These are phyloP conservation scores for Gonioctena quinquepunctata DNA, from an alignment of 1,140 invertebrate species.

Conservation along the genomic window DNA sequence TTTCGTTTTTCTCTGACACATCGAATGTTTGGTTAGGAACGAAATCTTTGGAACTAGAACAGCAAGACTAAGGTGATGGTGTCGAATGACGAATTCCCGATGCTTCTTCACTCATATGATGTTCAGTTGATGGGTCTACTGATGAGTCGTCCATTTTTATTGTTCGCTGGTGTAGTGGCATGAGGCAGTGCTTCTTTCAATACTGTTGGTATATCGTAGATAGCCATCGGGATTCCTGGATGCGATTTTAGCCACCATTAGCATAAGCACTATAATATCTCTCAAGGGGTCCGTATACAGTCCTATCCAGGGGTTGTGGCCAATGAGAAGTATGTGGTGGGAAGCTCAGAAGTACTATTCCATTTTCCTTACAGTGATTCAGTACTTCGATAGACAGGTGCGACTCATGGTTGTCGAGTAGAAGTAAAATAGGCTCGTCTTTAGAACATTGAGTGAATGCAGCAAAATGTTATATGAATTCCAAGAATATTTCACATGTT, in stretches of 20 bases:
- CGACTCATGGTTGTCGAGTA: conserved; percentile 22
- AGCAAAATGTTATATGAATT: conserved; percentile 13
- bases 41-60: too few species aligned
- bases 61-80: too few species aligned
- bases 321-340: conserved; percentile 16
- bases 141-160: too few species aligned
- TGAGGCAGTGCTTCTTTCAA: too few species aligned
- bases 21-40: too few species aligned
- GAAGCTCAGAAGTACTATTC: conserved; percentile 10
- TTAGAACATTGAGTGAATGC: not conserved
- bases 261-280: not conserved
- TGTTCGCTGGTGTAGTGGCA: too few species aligned
- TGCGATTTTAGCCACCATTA: not conserved
- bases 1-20: too few species aligned
- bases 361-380: conserved; percentile 9
- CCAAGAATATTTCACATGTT: not conserved
- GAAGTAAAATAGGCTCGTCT: conserved; percentile 7
- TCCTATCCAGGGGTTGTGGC: conserved; percentile 18
- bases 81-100: too few species aligned
- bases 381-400: conserved; percentile 5
- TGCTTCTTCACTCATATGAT: too few species aligned
- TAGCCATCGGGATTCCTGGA: too few species aligned
- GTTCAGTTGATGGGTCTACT: too few species aligned
- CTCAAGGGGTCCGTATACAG: conserved; percentile 19
- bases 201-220: too few species aligned